These are phyloP conservation scores for Callitettix versicolor DNA, from an alignment of 1,140 invertebrate genomes.

Conservation along the genomic window DNA sequence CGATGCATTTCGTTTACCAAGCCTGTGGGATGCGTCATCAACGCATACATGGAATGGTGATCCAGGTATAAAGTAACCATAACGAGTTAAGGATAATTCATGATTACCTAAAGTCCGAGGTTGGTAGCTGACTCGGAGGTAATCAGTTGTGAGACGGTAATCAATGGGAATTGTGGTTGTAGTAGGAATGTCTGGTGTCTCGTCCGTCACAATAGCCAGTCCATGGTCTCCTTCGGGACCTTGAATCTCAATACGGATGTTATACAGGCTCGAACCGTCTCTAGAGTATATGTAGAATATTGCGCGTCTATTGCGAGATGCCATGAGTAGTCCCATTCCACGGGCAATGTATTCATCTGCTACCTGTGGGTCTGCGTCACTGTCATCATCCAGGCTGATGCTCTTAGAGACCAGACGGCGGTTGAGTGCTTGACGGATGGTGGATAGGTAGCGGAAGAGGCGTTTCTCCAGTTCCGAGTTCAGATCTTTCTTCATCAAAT, in stretches of 20 bases:
- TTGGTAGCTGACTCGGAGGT: constrained; percentile 34
- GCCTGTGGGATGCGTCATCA: constrained; percentile 31
- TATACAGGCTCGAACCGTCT: constrained; percentile 36
- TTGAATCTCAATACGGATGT: constrained; percentile 37
- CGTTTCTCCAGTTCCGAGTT: constrained; percentile 40
- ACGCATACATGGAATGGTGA: constrained; percentile 37
- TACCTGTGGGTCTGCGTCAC: background rate
- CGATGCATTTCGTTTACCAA: constrained; percentile 12
- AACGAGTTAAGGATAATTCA: constrained; percentile 37
- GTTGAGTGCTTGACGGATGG: constrained; percentile 35
- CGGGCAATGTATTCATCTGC: constrained; percentile 36
- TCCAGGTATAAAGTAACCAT: constrained; percentile 36
- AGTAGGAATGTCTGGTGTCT: constrained; percentile 32
- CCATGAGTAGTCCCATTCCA: constrained; percentile 43
- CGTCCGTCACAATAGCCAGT: constrained; percentile 33
- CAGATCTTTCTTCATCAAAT: constrained; percentile 36
- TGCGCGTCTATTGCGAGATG: constrained; percentile 38
- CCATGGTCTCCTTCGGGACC: constrained; percentile 37
- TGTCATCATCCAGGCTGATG: constrained; percentile 22
- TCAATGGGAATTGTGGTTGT: constrained; percentile 33
- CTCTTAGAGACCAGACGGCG: too few relatives aligned
- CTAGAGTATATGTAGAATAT: constrained; percentile 39
- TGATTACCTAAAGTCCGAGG: constrained; percentile 35
- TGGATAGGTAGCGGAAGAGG: constrained; percentile 37
- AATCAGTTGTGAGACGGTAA: constrained; percentile 35